Evolutionary conservation across 2,797 vertebrate species (phyloP).

Genomic region (Bradypodion pumilum): DNA sequence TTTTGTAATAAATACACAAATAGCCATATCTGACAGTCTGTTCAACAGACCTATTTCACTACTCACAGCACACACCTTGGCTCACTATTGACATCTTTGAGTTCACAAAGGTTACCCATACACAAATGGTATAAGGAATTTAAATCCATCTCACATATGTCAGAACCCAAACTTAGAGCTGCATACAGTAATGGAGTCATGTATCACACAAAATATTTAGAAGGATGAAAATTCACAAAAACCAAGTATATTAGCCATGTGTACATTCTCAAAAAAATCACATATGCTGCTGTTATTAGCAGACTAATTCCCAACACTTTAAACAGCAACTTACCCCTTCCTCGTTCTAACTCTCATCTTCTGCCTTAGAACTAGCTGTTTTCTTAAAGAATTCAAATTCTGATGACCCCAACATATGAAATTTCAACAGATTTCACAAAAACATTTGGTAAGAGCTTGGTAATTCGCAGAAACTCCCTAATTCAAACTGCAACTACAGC

Average conservation of each 20-base stretch:
- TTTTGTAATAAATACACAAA: neutral
- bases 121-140: neutral
- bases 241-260: neutral
- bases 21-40: neutral
- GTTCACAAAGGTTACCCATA: neutral
- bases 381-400: neutral
- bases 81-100: neutral
- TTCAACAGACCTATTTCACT: neutral
- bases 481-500: constrained; percentile 35
- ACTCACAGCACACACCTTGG: neutral
- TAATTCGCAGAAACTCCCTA: neutral
- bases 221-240: neutral
- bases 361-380: neutral
- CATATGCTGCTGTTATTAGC: neutral
- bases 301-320: neutral
- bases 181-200: neutral
- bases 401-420: constrained; percentile 4
- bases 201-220: neutral
- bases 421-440: neutral
- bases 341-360: neutral
- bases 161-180: neutral
- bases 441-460: neutral
- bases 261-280: neutral
- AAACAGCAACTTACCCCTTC: neutral
- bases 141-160: neutral